Evolutionary conservation across 2,888 invertebrate species (phyloP).

Genomic region (Leptothorax acervorum): DNA sequence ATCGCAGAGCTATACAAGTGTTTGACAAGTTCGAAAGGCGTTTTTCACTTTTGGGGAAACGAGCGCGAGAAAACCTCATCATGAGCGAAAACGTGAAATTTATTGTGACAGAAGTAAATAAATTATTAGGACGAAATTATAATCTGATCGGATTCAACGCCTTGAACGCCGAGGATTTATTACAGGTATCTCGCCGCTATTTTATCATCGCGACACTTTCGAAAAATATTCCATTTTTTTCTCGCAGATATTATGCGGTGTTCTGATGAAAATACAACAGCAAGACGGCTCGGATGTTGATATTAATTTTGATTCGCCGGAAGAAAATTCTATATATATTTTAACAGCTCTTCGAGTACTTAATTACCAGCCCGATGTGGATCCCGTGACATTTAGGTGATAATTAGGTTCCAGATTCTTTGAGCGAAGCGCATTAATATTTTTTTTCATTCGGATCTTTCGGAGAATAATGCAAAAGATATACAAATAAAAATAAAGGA

Average conservation of each 20-base stretch:
- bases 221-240: slow-evolving; percentile 43
- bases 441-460: neutral
- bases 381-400: slow-evolving; percentile 81
- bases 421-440: neutral
- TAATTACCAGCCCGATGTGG: slow-evolving; percentile 91
- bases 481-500: neutral
- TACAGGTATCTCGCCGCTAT: slow-evolving; percentile 87
- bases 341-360: slow-evolving; percentile 91
- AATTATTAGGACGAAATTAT: slow-evolving; percentile 90
- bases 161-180: slow-evolving; percentile 90
- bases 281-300: slow-evolving; percentile 90
- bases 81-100: slow-evolving; percentile 91
- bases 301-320: slow-evolving; percentile 91
- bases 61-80: slow-evolving; percentile 16
- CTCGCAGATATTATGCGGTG: slow-evolving; percentile 87
- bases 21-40: neutral
- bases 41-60: slow-evolving; percentile 6
- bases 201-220: neutral
- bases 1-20: neutral
- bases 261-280: slow-evolving; percentile 87
- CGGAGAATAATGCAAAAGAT: neutral
- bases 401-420: neutral
- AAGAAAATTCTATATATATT: slow-evolving; percentile 91
- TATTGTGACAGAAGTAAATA: slow-evolving; percentile 91
- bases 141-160: slow-evolving; percentile 95